phyloP scores from a whole-genome alignment of 2,113 vertebrate genomes.

The Gasterosteus nipponicus region DNA sequence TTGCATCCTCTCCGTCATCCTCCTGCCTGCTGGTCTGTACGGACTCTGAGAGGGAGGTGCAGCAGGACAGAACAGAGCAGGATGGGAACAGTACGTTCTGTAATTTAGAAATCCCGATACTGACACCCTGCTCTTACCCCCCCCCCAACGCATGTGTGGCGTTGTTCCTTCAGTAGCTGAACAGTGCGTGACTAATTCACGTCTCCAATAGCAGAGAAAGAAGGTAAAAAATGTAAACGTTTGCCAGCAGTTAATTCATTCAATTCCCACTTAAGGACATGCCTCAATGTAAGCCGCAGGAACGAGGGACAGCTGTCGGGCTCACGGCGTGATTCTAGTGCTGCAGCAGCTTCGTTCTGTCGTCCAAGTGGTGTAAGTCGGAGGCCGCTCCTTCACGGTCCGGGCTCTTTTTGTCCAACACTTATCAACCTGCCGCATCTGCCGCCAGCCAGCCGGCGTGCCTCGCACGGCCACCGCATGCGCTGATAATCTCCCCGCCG shows the following conservation, averaged over 20 bases:
- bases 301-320: slow-evolving; percentile 57
- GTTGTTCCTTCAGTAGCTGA: slow-evolving; percentile 17
- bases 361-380: slow-evolving; percentile 49
- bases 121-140: slow-evolving; percentile 7
- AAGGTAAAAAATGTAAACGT: slow-evolving; percentile 46
- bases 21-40: slow-evolving; percentile 21
- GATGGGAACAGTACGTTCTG: slow-evolving; percentile 41
- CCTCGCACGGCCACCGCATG: slow-evolving; percentile 48
- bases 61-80: slow-evolving; percentile 9
- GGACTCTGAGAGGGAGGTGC: slow-evolving; percentile 8
- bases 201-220: slow-evolving; percentile 54
- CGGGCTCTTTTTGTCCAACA: slow-evolving; percentile 18
- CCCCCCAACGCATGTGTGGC: background rate
- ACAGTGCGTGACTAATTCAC: slow-evolving; percentile 20
- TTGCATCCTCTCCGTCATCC: slow-evolving; percentile 13
- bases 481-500: slow-evolving; percentile 60
- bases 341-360: slow-evolving; percentile 44
- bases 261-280: slow-evolving; percentile 65
- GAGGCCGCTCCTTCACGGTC: slow-evolving; percentile 28
- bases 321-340: slow-evolving; percentile 58
- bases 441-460: slow-evolving; percentile 32
- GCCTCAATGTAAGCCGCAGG: slow-evolving; percentile 58
- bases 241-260: slow-evolving; percentile 72
- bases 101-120: slow-evolving; percentile 36
- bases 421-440: slow-evolving; percentile 61